Base-by-base conservation (phyloP, 2,797 vertebrate species). In the Acestrorhynchus altus region DNA sequence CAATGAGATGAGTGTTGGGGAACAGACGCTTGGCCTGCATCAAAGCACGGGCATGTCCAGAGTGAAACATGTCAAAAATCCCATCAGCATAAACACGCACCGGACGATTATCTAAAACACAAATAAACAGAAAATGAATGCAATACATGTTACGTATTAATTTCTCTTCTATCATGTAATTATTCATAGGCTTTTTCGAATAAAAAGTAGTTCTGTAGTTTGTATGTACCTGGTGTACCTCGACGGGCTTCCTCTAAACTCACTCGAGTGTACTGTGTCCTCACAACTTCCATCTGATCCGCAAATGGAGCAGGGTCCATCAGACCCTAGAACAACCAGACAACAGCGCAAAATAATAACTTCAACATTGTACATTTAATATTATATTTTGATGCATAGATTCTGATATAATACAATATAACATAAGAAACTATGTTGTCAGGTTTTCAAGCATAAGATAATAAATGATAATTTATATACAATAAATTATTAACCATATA, bases 1-100 rank as follows among this genome's bases (percentile, higher is more conserved):
- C 95, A 76, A 95, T 95, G 87, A 96, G 93, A 86, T 95, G 93
- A 2, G 95, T 96, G 85, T 95, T 95, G 51, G 95, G 95, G 81
- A 96, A 96, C 79, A 96, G 95, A 84, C 92, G 93, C 89, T 96
- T 96, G 0, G 95, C 95, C 86, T 96, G 95, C 95, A 96, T 95
- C 85, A 96, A 86, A 70, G 95, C 95, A 40, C 95, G 92, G 77
- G 95, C 95, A n/a, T 96, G 95, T 80, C 95, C 95, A 40, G 95
- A 95, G 82, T 96, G 95, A 85, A 96, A 96, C 79, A 96, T 88
- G 83, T 96, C 95, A 89, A 96, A 96, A 89, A 96, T 96, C 64
- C 95, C 95, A 77, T 96, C 95, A 0, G 95, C 95, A 66, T 96
- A 96, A 81, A 96, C 95, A 70, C 95, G 90, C 81, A 96, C 94